These are phyloP conservation scores for Anthoscopus minutus DNA, from an alignment of 2,113 vertebrate genomes.

Conservation along the genomic window DNA sequence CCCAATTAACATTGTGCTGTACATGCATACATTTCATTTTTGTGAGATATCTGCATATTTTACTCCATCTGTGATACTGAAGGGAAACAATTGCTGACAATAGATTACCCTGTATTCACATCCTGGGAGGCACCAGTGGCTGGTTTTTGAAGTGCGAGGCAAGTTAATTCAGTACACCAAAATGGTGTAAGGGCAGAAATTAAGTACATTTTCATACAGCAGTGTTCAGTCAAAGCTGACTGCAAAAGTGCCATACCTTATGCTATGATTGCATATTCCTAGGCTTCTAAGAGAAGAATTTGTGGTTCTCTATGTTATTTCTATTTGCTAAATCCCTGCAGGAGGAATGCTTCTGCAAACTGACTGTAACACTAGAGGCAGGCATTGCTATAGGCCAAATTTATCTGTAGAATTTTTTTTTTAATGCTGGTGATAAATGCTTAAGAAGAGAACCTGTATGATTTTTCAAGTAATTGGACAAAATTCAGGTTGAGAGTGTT, in stretches of 20 bases:
- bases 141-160: neutral
- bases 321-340: neutral
- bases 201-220: neutral
- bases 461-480: neutral
- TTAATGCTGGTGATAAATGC: neutral
- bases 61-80: neutral
- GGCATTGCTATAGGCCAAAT: neutral
- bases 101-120: neutral
- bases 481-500: neutral
- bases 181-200: neutral
- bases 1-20: neutral
- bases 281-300: neutral
- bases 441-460: neutral
- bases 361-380: neutral
- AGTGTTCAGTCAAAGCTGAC: neutral
- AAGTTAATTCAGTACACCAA: neutral
- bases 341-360: neutral
- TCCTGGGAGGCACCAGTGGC: neutral
- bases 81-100: neutral
- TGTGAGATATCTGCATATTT: neutral
- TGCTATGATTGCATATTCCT: neutral
- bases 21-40: neutral
- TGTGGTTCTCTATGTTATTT: neutral
- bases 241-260: neutral
- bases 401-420: neutral